Evolutionary conservation across 2,888 invertebrate genomes (phyloP), one percentile per base, ranked within the genome.

Genomic region (Automeris io): DNA sequence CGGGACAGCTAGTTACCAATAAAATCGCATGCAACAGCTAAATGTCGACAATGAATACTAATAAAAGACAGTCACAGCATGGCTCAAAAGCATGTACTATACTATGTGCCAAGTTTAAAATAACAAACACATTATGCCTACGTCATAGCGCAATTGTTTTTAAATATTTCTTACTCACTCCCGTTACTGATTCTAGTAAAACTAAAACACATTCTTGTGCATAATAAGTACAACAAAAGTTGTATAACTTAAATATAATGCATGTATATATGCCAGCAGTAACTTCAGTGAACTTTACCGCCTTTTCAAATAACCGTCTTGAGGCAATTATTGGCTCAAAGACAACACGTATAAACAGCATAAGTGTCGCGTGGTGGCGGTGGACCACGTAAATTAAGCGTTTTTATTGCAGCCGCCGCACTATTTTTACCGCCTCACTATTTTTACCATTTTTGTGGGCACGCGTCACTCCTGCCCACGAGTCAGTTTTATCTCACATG

Each of bases 261-360:
- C 9, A 29, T 8, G 16, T 22, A 5, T 9, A 18, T 12, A 33
- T 5, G 23, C n/a, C 26, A 12, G 8, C 18, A 13, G 25, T 39
- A 57, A 57, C 49, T 46, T 47, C 46, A 50, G 46, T 55, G 57
- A 61, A 57, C 51, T 62, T 54, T 46, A 57, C 51, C 54, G 50
- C 37, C 47, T 49, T 55, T 58, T 55, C 59, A 41, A 54, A 61
- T 61, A 58, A 57, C 59, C 47, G 60, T 61, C 68, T 54, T 57
- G 58, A 57, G 61, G 70, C 72, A 70, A 75, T 78, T 83, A 79
- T 83, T 82, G 74, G 77, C 71, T 74, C 74, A 73, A 77, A 79
- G 77, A 80, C 75, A 83, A 83, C 83, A 83, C 72, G 65, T 83
- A 80, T 85, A 85, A 85, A 85, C 69, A 76, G 74, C 81, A 76